A percentile compares a stretch with the other conserved stretches of the same genome.
Conservation (phyloP, 2,888 invertebrate species). For the Macrophya annulata region DNA sequence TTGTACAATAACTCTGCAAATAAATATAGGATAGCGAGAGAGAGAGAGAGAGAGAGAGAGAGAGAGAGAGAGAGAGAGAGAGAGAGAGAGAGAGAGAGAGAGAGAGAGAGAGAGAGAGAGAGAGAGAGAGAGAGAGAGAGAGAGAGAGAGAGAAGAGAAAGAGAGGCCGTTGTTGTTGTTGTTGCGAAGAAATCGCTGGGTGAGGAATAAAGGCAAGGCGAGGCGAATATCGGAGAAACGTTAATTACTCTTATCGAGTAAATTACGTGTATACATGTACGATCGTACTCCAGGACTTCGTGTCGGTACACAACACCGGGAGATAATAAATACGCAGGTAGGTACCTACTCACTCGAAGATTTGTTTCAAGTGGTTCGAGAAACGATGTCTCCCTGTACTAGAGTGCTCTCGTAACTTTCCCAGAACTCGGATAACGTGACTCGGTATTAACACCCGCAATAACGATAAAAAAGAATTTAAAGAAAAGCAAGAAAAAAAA, state of each 20-base stretch:
- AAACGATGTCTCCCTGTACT: neutral
- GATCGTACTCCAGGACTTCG: slow-evolving; percentile 4
- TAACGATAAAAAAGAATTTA: neutral
- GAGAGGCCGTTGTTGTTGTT: neutral
- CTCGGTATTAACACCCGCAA: neutral
- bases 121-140: neutral
- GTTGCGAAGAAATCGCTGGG: neutral
- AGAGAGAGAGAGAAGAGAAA: neutral
- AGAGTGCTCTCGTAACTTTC: slow-evolving; percentile 27
- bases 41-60: neutral
- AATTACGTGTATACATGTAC: slow-evolving; percentile 37
- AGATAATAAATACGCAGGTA: slow-evolving; percentile 22
- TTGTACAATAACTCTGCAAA: neutral
- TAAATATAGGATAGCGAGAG: neutral
- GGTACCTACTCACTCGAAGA: neutral
- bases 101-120: neutral
- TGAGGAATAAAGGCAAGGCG: slow-evolving; percentile 7
- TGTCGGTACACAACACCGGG: slow-evolving; percentile 23
- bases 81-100: neutral
- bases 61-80: neutral
- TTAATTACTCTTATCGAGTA: slow-evolving; percentile 47
- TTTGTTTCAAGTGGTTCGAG: slow-evolving; percentile 21
- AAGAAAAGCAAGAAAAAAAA: neutral
- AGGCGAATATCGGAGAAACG: slow-evolving; percentile 25
- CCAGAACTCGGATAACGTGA: neutral